Base-by-base conservation (phyloP, 2,797 vertebrate genomes). In the Vespertilio murinus region DNA sequence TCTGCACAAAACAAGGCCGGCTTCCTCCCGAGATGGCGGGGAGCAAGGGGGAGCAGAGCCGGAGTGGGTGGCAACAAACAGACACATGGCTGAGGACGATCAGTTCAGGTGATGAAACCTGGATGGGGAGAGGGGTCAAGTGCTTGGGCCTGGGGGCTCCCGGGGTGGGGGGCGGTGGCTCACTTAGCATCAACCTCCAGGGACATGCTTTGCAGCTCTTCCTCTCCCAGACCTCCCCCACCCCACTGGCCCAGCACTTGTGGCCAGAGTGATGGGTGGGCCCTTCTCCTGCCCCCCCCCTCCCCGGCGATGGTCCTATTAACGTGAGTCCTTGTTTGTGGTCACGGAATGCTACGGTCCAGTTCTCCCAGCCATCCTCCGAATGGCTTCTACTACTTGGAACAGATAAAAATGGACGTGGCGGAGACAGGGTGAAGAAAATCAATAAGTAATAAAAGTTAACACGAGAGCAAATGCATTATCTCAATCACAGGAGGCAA, bases 401-500 rank as follows among this genome's bases (percentile, higher is more conserved):
- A 97, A 93, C 88, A 94, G 96, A 98, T 97, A 96, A 96, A 97
- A 97, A 78, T 87, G 87, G 96, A 96, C 52, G 25, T 11, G 90
- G 69, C 4, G 0, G 90, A 93, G 64, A 16, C 56, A 92, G 81
- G 85, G 73, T 49, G 4, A 86, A 91, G 69, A 86, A 96, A 98
- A 98, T 98, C 97, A 96, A 97, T 98, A 98, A 69, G 95, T 91
- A 97, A 97, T 98, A 97, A 97, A 97, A 95, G 95, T 97, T 95
- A 81, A 95, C 95, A 84, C 65, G 95, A 96, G 91, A 97, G 94
- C 96, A 94, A 96, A 96, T 88, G 95, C 95, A 97, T 97, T 97
- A 97, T 67, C 91, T 96, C 97, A 96, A 94, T 97, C 96, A 95
- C 93, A 90, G 54, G 61, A 69, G 78, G 54, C 0, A 38, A 47